phyloP scores from a whole-genome alignment of 2,888 invertebrate genomes.

The Anthrax anthrax region DNA sequence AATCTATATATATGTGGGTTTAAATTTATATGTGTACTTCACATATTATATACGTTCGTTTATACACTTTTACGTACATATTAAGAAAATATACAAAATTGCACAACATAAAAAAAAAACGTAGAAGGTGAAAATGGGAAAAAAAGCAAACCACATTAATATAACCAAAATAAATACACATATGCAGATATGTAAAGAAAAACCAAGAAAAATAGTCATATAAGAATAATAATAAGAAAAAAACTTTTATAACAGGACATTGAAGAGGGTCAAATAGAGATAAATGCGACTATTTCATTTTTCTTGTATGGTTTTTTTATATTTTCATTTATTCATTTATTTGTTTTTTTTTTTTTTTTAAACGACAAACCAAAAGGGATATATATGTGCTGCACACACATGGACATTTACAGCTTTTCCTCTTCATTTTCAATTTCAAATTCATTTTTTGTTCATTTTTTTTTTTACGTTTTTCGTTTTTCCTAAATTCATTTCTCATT shows the following conservation, averaged over 20 bases:
- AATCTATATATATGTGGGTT: no score
- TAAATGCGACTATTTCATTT: slow-evolving; percentile 23
- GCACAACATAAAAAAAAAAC: background rate
- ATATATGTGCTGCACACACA: no score
- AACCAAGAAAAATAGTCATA: slow-evolving; percentile 27
- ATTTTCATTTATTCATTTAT: no score
- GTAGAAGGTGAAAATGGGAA: slow-evolving; percentile 4
- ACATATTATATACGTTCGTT: no score
- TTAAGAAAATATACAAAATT: background rate
- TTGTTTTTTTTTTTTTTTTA: no score
- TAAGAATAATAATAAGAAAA: slow-evolving; percentile 20
- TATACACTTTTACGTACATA: no score
- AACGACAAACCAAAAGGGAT: background rate
- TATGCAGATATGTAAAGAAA: slow-evolving; percentile 26
- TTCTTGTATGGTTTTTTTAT: slow-evolving; percentile 1
- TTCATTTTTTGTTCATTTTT: no score
- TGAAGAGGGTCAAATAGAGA: slow-evolving; percentile 38
- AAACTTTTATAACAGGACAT: slow-evolving; percentile 26
- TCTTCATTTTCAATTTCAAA: no score
- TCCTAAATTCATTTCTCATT: no score
- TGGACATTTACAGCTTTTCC: background rate
- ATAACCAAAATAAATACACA: slow-evolving; percentile 13
- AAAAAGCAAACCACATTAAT: background rate
- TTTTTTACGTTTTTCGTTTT: no score
- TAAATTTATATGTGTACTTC: no score